Evolutionary conservation across 1,140 invertebrate genomes (phyloP), one percentile per base, ranked within the genome.

Genomic region (Pemphigus obesinymphae): DNA sequence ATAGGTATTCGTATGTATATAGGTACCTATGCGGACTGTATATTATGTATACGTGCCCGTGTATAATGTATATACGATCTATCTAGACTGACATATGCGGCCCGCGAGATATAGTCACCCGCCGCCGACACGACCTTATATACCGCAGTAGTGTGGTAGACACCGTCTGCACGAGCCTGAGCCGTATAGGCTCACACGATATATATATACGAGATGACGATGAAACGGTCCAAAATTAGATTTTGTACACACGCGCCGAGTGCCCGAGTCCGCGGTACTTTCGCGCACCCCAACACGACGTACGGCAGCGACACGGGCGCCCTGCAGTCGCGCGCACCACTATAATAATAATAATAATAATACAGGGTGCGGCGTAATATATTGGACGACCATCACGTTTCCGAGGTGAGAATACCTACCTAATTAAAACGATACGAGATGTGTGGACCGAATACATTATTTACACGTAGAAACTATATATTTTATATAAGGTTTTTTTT

Each of bases 221-320:
- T 80, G 76, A 80, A 80, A 45, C 7, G 55, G 34, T 80, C 76
- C 37, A 80, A 80, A 80, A 63, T 80, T 80, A 80, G 76, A 80
- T 20, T 31, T 61, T 63, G 1, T 29, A 31, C n/a, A 26, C 13
- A 20, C 34, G 34, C 13, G n/a, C 53, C 20, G 75, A 20, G 53
- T 31, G 37, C 58, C 34, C 31, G n/a, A 29, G 20, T 31, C 11
- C n/a, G 66, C 40, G 15, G 58, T 26, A 70, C 66, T 70, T 70
- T 68, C n/a, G 68, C 40, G 68, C 68, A 70, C 68, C 68, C 68
- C 40, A 37, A 68, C n/a, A 40, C n/a, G 34, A 68, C 31, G 20
- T 10, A 23, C 61, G 31, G 13, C 5, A 1, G 20, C 29, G 3
- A 66, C 20, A 11, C 63, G 26, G 10, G 2, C 13, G 37, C n/a